A percentile compares a stretch with the other conserved stretches of the same genome.
These are phyloP conservation scores for Panagrolaimus sp. DNA, from an alignment of 1,140 invertebrate genomes.

Conservation along the genomic window DNA sequence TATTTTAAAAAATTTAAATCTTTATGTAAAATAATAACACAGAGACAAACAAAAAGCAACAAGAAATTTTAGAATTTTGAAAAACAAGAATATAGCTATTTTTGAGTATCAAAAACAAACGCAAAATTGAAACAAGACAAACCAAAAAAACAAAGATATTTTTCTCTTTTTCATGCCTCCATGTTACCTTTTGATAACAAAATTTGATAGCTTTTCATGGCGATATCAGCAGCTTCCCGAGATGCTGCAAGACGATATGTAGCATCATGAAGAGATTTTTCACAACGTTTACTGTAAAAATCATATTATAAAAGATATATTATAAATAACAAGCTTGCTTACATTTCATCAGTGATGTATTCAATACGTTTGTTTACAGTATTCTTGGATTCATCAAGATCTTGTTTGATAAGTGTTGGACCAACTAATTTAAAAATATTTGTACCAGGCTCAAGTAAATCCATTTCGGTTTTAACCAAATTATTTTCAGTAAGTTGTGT, in stretches of 20 bases:
- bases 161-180: background rate
- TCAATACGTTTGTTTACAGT: constrained; percentile 92
- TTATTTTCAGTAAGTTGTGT: constrained; percentile 57
- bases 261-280: background rate
- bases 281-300: background rate
- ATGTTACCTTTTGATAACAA: background rate
- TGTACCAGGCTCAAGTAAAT: constrained; percentile 72
- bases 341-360: constrained; percentile 81
- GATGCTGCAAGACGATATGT: background rate
- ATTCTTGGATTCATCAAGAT: constrained; percentile 79
- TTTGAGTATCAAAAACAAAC: constrained; percentile 11
- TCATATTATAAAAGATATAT: background rate
- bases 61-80: too few relatives aligned
- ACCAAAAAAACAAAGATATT: background rate
- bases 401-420: constrained; percentile 86
- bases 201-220: background rate
- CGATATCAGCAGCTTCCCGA: background rate
- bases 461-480: constrained; percentile 67
- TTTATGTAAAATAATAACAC: background rate
- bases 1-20: background rate
- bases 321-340: too few relatives aligned
- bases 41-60: background rate
- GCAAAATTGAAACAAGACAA: background rate
- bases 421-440: constrained; percentile 90
- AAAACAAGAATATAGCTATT: too few relatives aligned